phyloP scores from a whole-genome alignment of 2,113 vertebrate species.

The Thalassarche chlororhynchos region DNA sequence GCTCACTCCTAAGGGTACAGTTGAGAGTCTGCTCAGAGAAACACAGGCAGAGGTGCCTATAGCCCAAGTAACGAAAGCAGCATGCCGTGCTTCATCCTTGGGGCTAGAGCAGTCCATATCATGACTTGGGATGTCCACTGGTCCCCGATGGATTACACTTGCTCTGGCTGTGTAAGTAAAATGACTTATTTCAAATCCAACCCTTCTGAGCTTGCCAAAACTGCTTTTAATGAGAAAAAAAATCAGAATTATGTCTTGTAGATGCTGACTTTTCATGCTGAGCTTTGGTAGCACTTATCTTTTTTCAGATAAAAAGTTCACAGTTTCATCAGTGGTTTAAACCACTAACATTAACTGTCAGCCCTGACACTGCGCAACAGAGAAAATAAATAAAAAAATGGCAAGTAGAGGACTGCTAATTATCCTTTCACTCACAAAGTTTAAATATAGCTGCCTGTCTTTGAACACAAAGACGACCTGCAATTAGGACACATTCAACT shows the following conservation, averaged over 20 bases:
- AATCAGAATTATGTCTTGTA: not conserved
- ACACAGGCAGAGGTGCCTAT: not conserved
- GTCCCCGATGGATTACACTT: not conserved
- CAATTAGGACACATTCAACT: slow-evolving; percentile 11
- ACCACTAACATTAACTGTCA: not conserved
- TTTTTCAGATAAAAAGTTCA: not conserved
- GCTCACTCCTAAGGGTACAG: not conserved
- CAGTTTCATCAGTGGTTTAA: not conserved
- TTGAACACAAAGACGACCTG: not conserved
- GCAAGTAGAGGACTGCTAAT: not conserved
- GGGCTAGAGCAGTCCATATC: not conserved
- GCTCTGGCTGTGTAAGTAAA: not conserved
- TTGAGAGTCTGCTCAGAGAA: not conserved
- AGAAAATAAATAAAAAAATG: not conserved
- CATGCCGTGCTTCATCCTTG: not conserved
- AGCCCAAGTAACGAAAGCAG: not conserved
- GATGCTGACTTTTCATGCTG: not conserved
- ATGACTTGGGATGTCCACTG: not conserved
- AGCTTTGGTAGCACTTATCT: rapidly evolving
- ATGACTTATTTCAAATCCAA: not conserved
- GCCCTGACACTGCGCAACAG: not conserved
- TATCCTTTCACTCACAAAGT: not conserved
- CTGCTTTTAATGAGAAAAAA: not conserved
- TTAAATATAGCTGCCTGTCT: slow-evolving; percentile 21
- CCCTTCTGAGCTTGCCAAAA: not conserved